These are phyloP conservation scores for Brachypteracias leptosomus DNA, from an alignment of 2,113 vertebrate species.

Conservation along the genomic window DNA sequence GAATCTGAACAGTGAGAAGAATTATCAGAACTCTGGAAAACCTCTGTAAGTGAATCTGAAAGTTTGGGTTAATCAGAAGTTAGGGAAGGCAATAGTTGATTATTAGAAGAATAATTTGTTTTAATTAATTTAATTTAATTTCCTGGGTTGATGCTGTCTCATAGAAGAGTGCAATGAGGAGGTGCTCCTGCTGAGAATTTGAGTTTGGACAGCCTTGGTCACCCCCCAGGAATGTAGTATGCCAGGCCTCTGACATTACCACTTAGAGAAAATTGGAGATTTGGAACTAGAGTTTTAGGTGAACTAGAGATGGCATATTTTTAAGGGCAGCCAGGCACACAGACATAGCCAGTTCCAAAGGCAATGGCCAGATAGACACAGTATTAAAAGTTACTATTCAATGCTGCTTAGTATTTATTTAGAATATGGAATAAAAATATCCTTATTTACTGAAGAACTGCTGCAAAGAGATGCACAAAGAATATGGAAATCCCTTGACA, in stretches of 20 bases:
- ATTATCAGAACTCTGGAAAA: not conserved
- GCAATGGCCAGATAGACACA: not conserved
- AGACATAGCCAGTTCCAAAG: not conserved
- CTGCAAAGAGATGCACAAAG: not conserved
- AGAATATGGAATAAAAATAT: not conserved
- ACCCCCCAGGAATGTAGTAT: fast-evolving
- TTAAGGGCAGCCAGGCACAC: not conserved
- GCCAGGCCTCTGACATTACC: not conserved
- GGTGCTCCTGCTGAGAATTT: not conserved
- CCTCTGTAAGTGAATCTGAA: not conserved
- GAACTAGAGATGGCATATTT: not conserved
- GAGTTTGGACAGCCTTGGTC: not conserved
- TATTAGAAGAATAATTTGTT: not conserved
- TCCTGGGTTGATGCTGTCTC: not conserved
- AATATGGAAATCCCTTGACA: not conserved
- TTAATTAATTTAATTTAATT: not conserved
- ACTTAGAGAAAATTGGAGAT: not conserved
- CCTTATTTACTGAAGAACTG: not conserved
- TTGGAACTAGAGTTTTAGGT: not conserved
- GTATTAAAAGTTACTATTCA: not conserved
- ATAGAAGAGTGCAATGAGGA: not conserved
- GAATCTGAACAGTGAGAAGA: not conserved
- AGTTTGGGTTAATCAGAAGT: not conserved
- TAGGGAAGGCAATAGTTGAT: not conserved
- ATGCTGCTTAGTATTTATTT: not conserved